Evolutionary conservation across 2,113 vertebrate species (phyloP).

Genomic region (Chunga burmeisteri): DNA sequence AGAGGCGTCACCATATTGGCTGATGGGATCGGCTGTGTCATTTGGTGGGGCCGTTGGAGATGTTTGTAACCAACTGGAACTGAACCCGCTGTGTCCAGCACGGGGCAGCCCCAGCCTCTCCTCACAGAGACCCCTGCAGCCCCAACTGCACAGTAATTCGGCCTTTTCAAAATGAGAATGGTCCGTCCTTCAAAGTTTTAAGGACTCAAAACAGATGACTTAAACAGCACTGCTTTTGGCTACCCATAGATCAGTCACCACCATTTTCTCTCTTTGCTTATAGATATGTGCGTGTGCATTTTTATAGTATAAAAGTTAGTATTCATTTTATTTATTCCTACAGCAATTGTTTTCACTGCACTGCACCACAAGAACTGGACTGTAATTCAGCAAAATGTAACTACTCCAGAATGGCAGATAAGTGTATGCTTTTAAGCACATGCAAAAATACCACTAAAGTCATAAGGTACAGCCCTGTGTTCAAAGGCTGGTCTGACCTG

Average conservation of each 20-base stretch:
- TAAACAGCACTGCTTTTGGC: rapidly evolving
- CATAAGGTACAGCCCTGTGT: neutral
- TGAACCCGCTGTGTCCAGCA: neutral
- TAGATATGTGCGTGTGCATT: neutral
- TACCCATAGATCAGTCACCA: neutral
- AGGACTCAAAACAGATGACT: neutral
- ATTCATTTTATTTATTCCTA: neutral
- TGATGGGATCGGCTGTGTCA: neutral
- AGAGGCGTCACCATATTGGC: neutral
- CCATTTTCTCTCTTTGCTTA: neutral
- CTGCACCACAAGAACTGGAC: neutral
- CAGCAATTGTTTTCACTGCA: neutral
- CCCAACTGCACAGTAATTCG: neutral
- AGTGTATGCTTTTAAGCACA: neutral
- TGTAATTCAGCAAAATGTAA: neutral
- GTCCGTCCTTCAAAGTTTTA: neutral
- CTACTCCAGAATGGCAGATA: neutral
- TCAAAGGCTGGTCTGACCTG: neutral
- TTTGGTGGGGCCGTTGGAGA: neutral
- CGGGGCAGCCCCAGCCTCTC: rapidly evolving
- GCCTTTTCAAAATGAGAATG: neutral
- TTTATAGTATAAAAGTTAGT: neutral
- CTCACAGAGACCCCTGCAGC: neutral
- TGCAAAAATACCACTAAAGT: neutral
- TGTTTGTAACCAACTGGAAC: neutral